Evolutionary conservation across 2,113 vertebrate genomes (phyloP), one percentile per base, ranked within the genome.

Genomic region (Amphilophus citrinellus): DNA sequence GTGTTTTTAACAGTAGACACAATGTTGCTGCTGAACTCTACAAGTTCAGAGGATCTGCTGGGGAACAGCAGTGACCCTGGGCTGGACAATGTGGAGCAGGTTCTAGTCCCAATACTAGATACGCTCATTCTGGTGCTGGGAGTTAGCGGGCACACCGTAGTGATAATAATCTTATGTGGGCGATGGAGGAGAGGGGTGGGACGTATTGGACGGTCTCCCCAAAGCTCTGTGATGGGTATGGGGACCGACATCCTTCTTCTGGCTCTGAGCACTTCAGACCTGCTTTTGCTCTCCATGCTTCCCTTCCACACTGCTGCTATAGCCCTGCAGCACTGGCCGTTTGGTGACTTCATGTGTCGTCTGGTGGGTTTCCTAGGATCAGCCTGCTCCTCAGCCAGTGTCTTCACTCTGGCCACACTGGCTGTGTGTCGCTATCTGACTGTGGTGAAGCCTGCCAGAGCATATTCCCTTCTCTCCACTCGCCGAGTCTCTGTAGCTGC

Each of bases 31-130:
- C 3, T 17, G 47, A 94, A 92, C 79, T 86, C 82, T 20, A 84
- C 82, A 1, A 61, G 37, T 10, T 56, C 58, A 32, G 91, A 77
- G 8, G 88, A 56, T 37, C 32, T 32, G 17, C 68, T 24, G 4
- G 84, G 83, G 18, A 95, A 95, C 88, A 32, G 65, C 79, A 93
- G 86, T 61, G 42, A 73, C 77, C 2, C 59, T 10, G 87, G 66
- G 10, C 42, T 32, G 9, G 44, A 58, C 7, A 77, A 88, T 1
- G 86, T 94, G 59, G 94, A 95, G 86, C 90, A 80, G 30, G 77
- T 96, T 24, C 75, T 96, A 0, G 96, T 96, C 1, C 96, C 96
- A 0, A 42, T 96, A 11, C 68, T 97, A 57, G 96, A 97, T 58
- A 35, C 50, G 1, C 15, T 96, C 10, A 95, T 96, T 80, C 84